Evolutionary conservation across 2,113 vertebrate species (phyloP).

Genomic region (Pedionomus torquatus): DNA sequence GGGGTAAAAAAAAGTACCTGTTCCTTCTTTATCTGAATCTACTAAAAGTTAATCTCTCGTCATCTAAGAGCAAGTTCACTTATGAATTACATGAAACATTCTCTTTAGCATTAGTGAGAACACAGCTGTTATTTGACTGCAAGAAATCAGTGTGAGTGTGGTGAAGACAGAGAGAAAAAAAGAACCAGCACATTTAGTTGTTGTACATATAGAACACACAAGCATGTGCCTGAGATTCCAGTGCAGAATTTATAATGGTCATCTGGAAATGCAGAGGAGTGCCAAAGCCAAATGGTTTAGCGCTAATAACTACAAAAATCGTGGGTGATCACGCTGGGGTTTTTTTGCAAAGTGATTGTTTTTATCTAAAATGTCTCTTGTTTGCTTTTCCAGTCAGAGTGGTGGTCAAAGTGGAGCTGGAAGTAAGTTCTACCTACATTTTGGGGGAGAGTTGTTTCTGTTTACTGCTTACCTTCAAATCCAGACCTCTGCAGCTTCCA

Average conservation of each 20-base stretch:
- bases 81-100: background rate
- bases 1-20: background rate
- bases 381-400: slow-evolving; percentile 62
- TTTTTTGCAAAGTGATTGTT: background rate
- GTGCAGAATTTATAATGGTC: background rate
- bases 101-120: background rate
- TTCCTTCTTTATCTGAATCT: background rate
- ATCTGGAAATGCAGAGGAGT: background rate
- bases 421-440: slow-evolving; percentile 73
- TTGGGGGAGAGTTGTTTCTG: background rate
- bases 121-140: background rate
- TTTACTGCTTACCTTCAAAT: background rate
- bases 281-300: background rate
- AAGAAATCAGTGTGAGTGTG: background rate
- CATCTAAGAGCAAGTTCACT: background rate
- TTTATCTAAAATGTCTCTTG: slow-evolving; percentile 2
- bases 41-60: background rate
- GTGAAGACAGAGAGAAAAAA: background rate
- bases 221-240: background rate
- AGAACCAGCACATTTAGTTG: background rate
- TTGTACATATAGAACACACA: background rate
- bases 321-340: background rate
- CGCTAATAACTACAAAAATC: background rate
- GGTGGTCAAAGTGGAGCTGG: slow-evolving; percentile 59
- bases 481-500: background rate